Percentiles rank a stretch among this genome's conserved stretches.
phyloP scores from a whole-genome alignment of 2,797 vertebrate genomes.

The Gymnoscopelus microlampas region DNA sequence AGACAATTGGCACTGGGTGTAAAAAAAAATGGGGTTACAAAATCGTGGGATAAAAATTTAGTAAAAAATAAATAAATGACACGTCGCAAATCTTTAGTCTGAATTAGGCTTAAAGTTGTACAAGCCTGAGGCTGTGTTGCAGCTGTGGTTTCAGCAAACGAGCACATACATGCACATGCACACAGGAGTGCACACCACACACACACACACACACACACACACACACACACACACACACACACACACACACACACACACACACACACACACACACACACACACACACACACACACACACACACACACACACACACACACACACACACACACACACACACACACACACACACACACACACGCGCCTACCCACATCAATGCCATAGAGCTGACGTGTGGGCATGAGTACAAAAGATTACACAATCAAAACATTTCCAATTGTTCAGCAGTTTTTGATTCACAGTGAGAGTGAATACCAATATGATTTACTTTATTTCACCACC shows the following conservation, averaged over 20 bases:
- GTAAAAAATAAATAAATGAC: too few species aligned
- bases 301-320: background rate
- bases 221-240: slow-evolving; percentile 2
- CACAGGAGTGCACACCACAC: slow-evolving; percentile 2
- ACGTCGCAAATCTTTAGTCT: too few species aligned
- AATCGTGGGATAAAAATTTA: too few species aligned
- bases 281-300: slow-evolving; percentile 16
- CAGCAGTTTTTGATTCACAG: background rate
- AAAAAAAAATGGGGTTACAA: too few species aligned
- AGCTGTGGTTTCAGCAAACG: too few species aligned
- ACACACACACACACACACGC: background rate
- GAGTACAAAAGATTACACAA: slow-evolving; percentile 1
- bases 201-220: slow-evolving; percentile 14
- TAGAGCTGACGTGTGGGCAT: too few species aligned
- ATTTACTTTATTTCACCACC: background rate
- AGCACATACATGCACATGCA: background rate
- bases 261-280: background rate
- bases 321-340: slow-evolving; percentile 13
- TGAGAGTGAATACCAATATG: background rate
- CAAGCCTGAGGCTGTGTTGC: slow-evolving; percentile 9
- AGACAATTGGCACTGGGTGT: too few species aligned
- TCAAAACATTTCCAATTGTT: slow-evolving; percentile 18
- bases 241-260: slow-evolving; percentile 1
- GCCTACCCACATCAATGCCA: background rate
- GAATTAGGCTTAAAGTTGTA: slow-evolving; percentile 5